A percentile compares a stretch with the other conserved stretches of the same genome.
Conservation (phyloP, 2,113 vertebrate species). For the Tamias sibiricus region DNA sequence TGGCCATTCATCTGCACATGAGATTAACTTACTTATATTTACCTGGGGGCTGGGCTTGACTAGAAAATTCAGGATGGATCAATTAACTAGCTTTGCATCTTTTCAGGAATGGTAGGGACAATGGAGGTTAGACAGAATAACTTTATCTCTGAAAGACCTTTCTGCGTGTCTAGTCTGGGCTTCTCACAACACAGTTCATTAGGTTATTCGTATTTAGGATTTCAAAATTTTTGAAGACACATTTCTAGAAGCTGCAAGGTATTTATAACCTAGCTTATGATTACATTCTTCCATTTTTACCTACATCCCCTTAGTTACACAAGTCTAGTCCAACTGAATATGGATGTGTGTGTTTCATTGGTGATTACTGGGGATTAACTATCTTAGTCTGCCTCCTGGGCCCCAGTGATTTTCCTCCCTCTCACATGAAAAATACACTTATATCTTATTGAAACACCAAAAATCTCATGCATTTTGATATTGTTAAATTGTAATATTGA, state of each 20-base stretch:
- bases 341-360: background rate
- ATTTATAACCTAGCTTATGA: background rate
- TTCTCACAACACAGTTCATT: background rate
- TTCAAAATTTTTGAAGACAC: background rate
- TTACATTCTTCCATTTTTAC: background rate
- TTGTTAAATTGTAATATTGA: background rate
- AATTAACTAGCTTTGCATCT: background rate
- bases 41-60: background rate
- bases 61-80: background rate
- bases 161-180: background rate
- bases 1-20: background rate
- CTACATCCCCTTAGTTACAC: background rate
- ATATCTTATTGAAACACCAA: background rate
- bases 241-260: background rate
- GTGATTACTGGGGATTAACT: background rate
- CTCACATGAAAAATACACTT: background rate
- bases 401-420: background rate
- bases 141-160: background rate
- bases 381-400: background rate
- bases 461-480: background rate
- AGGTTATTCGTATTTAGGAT: background rate
- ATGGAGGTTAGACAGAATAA: background rate
- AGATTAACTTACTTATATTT: background rate
- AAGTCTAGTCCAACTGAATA: background rate
- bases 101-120: background rate